phyloP scores from a whole-genome alignment of 2,888 invertebrate species.

The Drymonia ruficornis region DNA sequence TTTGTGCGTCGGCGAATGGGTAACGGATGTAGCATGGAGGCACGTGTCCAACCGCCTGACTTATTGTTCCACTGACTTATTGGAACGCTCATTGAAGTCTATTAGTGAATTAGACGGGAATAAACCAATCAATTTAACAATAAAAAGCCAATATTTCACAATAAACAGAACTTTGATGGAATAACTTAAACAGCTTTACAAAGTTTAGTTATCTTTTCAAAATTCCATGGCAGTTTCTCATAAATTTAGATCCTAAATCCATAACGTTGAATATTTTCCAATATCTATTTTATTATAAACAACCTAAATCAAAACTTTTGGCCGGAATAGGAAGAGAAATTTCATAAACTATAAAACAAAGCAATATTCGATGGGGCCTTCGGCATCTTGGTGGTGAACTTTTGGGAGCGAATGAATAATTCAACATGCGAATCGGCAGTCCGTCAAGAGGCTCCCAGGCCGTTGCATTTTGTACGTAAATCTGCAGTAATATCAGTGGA shows the following conservation, averaged over 20 bases:
- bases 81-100: slow-evolving; percentile 68
- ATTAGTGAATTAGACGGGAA: slow-evolving; percentile 61
- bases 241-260: no score
- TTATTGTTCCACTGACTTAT: slow-evolving; percentile 70
- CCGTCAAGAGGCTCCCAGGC: slow-evolving; percentile 68
- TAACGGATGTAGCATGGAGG: slow-evolving; percentile 76
- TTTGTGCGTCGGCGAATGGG: slow-evolving; percentile 79
- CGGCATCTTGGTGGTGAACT: slow-evolving; percentile 63
- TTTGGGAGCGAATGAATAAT: slow-evolving; percentile 78
- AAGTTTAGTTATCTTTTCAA: background rate
- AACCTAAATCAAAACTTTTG: slow-evolving; percentile 39
- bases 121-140: slow-evolving; percentile 35
- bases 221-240: background rate
- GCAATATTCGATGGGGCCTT: slow-evolving; percentile 66
- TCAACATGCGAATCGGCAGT: slow-evolving; percentile 78
- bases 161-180: background rate
- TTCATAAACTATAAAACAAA: slow-evolving; percentile 76
- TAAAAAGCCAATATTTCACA: slow-evolving; percentile 5
- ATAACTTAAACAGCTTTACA: background rate
- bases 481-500: slow-evolving; percentile 67
- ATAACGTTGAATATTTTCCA: slow-evolving; percentile 2
- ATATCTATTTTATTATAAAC: slow-evolving; percentile 13
- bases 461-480: slow-evolving; percentile 77
- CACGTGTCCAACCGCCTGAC: slow-evolving; percentile 68
- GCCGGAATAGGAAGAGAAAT: slow-evolving; percentile 53